Percentiles rank a stretch among this genome's conserved stretches.
These are phyloP conservation scores for Paramuricea clavata DNA, from an alignment of 92 coral and sea anemone species.

Conservation along the genomic window DNA sequence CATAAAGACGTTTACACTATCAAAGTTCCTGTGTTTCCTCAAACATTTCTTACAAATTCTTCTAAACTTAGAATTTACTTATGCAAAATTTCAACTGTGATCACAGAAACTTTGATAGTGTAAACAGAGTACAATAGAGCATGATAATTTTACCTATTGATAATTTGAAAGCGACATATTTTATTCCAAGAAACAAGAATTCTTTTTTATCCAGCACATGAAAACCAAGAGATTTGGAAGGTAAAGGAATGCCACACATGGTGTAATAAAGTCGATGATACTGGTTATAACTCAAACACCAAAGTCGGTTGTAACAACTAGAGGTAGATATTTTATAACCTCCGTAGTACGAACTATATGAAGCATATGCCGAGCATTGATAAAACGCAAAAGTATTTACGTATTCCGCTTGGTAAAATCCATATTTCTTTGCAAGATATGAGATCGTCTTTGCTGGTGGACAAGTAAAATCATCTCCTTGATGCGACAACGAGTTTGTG, in stretches of 20 bases:
- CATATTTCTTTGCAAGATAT: conserved; percentile 46
- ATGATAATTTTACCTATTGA: not conserved
- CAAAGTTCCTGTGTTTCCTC: too few relatives aligned
- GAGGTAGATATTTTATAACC: not conserved
- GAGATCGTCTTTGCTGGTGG: conserved; percentile 43
- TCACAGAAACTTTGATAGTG: too few relatives aligned
- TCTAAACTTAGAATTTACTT: too few relatives aligned
- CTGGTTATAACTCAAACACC: not conserved
- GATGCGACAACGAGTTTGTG: not conserved
- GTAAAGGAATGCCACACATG: conserved; percentile 28
- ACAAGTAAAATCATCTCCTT: conserved; percentile 18
- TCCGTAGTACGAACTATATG: not conserved
- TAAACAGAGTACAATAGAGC: too few relatives aligned
- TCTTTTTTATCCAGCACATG: conserved; percentile 11
- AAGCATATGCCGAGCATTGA: conserved; percentile 13
- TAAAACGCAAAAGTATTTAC: conserved; percentile 57
- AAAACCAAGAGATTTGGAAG: not conserved
- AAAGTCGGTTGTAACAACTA: not conserved
- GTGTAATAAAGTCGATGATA: not conserved
- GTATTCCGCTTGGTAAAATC: conserved; percentile 47
- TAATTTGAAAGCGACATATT: conserved; percentile 18
- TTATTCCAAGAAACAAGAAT: not conserved
- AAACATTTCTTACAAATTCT: too few relatives aligned
- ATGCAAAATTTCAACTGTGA: too few relatives aligned
- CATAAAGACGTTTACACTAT: too few relatives aligned